Conservation (phyloP, 2,888 invertebrate genomes). For the Amblyteles armatorius region DNA sequence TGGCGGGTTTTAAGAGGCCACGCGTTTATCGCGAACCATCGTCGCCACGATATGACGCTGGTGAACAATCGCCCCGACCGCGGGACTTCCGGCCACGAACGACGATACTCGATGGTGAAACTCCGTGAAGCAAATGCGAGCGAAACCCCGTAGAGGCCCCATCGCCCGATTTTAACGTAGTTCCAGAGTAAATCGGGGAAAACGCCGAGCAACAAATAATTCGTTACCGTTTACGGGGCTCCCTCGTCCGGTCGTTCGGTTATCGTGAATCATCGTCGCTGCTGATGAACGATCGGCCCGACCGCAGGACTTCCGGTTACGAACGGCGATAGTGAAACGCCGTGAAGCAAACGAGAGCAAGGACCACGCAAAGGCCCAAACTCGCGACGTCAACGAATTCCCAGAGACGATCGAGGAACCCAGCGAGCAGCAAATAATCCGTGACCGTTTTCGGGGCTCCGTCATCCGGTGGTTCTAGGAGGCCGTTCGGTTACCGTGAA, state of each 20-base stretch:
- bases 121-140: conserved; percentile 90
- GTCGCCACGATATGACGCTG: not conserved
- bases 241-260: not conserved
- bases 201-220: conserved; percentile 91
- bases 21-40: not conserved
- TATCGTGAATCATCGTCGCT: too few relatives aligned
- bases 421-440: too few relatives aligned
- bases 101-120: conserved; percentile 88
- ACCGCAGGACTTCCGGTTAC: too few relatives aligned
- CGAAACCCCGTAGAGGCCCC: conserved; percentile 89
- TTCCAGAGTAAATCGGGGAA: conserved; percentile 94
- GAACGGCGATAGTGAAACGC: too few relatives aligned
- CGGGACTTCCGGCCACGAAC: conserved; percentile 68
- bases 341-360: too few relatives aligned
- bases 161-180: conserved; percentile 90
- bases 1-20: not conserved
- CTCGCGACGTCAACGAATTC: too few relatives aligned
- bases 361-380: too few relatives aligned
- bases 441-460: too few relatives aligned
- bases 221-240: conserved; percentile 85
- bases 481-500: not conserved
- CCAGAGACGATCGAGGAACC: too few relatives aligned
- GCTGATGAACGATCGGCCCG: too few relatives aligned
- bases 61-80: not conserved
- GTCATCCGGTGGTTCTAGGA: not conserved